A percentile compares a stretch with the other conserved stretches of the same genome.
Evolutionary conservation across 2,797 vertebrate genomes (phyloP).

Genomic region (Furcifer pardalis): DNA sequence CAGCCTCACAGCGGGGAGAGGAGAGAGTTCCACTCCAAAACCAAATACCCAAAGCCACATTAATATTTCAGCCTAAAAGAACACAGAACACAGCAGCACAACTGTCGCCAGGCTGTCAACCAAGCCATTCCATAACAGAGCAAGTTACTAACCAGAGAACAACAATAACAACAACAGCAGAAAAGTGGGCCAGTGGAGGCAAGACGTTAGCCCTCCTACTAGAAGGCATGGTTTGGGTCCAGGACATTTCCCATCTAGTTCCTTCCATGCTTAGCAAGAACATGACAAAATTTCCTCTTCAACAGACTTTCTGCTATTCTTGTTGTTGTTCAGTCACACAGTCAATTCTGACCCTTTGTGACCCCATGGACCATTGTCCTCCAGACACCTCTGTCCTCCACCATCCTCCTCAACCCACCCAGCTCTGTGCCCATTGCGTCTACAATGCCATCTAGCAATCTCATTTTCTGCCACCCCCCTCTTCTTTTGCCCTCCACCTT

Average conservation of each 20-base stretch:
- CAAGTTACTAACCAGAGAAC: no score
- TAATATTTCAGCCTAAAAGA: constrained; percentile 19
- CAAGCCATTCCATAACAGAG: not conserved
- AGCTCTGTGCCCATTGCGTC: no score
- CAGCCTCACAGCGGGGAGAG: constrained; percentile 20
- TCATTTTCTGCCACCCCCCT: no score
- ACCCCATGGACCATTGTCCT: no score
- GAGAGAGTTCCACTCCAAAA: constrained; percentile 23
- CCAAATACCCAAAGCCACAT: constrained; percentile 8
- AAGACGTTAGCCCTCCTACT: not conserved
- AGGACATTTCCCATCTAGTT: not conserved
- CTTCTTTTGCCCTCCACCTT: no score
- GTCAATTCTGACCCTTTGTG: no score
- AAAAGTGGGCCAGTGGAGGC: fast-evolving
- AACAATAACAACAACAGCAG: not conserved
- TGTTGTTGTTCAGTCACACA: no score
- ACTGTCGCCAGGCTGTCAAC: not conserved
- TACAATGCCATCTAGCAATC: no score
- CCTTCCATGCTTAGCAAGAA: not conserved
- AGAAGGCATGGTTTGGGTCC: not conserved
- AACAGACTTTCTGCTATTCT: no score
- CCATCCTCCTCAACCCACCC: no score
- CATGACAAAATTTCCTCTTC: not conserved
- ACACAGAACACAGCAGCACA: not conserved
- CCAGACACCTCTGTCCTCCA: no score